Conservation (phyloP, 2,888 invertebrate species). For the Ischnura elegans region DNA sequence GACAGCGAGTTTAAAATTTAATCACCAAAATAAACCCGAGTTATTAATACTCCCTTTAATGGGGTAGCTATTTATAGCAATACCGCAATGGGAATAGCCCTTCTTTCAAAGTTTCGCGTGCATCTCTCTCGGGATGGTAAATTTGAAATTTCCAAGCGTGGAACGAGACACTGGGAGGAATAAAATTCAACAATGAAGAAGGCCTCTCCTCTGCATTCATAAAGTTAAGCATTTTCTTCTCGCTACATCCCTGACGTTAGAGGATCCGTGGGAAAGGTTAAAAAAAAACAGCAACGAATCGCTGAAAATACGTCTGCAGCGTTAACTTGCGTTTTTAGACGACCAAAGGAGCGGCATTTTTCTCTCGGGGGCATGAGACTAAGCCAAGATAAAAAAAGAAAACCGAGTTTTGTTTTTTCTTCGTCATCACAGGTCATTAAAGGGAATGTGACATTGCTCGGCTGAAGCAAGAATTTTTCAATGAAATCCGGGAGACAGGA, state of each 20-base stretch:
- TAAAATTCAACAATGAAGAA: not conserved
- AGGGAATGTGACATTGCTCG: constrained; percentile 10
- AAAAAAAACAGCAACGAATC: not conserved
- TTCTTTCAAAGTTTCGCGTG: not conserved
- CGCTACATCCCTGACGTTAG: not conserved
- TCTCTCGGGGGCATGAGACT: constrained; percentile 6
- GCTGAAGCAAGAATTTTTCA: not conserved
- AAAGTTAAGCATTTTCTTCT: not conserved
- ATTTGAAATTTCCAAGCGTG: not conserved
- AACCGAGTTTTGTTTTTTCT: not conserved
- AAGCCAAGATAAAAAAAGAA: not conserved
- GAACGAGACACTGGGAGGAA: not conserved
- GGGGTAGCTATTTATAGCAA: not conserved
- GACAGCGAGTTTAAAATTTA: no score
- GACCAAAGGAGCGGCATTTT: not conserved
- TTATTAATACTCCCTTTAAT: no score
- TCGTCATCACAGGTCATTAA: constrained; percentile 38
- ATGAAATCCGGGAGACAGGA: not conserved
- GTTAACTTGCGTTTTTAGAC: constrained; percentile 40
- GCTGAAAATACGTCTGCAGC: not conserved
- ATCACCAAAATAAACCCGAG: no score
- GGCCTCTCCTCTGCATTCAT: not conserved
- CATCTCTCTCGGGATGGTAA: not conserved
- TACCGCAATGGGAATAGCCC: not conserved
- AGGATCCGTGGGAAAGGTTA: not conserved